Percentiles rank a stretch among this genome's conserved stretches.
Conservation (phyloP, 1,140 invertebrate genomes). For the Caenorhabditis inopinata region DNA sequence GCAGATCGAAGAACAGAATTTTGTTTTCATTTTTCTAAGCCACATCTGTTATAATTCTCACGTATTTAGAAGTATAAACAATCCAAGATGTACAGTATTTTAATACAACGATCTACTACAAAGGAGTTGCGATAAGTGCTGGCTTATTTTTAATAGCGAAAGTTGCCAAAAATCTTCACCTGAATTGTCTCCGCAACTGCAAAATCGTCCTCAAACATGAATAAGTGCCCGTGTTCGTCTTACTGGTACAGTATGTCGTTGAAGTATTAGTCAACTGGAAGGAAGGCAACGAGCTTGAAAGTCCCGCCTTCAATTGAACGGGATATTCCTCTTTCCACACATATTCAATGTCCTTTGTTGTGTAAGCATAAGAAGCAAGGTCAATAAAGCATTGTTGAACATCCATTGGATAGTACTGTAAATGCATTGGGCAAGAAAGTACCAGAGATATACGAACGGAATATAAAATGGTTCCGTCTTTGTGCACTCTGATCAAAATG, state of each 20-base stretch:
- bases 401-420: conserved; percentile 82
- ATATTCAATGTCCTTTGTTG: conserved; percentile 64
- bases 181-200: conserved; percentile 92
- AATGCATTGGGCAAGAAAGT: conserved; percentile 84
- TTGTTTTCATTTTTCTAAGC: too few relatives aligned
- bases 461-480: conserved; percentile 88
- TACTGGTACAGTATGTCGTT: conserved; percentile 90
- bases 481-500: conserved; percentile 89
- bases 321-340: conserved; percentile 87
- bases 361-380: conserved; percentile 74
- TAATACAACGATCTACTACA: too few relatives aligned
- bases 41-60: too few relatives aligned
- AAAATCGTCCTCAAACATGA: conserved; percentile 92
- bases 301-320: conserved; percentile 87
- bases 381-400: conserved; percentile 85
- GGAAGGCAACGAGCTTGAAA: conserved; percentile 78
- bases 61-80: too few relatives aligned
- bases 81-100: too few relatives aligned
- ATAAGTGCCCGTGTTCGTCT: conserved; percentile 93
- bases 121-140: too few relatives aligned
- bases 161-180: conserved; percentile 60
- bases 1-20: too few relatives aligned
- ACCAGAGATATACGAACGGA: conserved; percentile 79
- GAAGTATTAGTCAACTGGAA: conserved; percentile 88
- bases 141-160: neutral